Evolutionary conservation across 2,113 vertebrate genomes (phyloP).

Genomic region (Barnardius zonarius): DNA sequence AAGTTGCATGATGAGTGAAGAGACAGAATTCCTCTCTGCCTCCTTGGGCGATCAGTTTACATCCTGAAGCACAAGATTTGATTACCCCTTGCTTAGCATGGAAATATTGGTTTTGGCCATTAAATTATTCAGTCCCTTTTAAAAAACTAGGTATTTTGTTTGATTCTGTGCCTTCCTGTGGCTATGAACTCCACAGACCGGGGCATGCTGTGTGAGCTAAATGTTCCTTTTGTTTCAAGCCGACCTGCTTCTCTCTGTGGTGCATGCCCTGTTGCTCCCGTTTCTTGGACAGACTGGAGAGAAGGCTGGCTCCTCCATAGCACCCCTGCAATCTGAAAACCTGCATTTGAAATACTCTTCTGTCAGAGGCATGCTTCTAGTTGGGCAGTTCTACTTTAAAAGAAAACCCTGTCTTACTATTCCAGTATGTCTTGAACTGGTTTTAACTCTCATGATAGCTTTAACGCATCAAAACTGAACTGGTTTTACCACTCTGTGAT

Average conservation of each 20-base stretch:
- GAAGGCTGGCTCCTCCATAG: background rate
- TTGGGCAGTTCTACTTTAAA: background rate
- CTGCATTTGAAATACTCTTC: background rate
- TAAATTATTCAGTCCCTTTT: background rate
- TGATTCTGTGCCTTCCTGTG: constrained; percentile 22
- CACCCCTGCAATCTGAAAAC: background rate
- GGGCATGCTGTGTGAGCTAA: constrained; percentile 41
- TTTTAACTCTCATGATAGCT: background rate
- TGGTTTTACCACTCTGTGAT: background rate
- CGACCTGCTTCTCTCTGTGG: background rate
- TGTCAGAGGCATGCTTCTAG: background rate
- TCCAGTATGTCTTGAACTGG: background rate
- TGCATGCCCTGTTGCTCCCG: background rate
- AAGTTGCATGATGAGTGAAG: background rate
- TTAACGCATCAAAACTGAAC: background rate
- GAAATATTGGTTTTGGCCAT: constrained; percentile 52
- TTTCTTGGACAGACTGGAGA: background rate
- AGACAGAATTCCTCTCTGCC: constrained; percentile 17
- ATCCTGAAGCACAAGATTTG: constrained; percentile 40
- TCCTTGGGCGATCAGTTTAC: constrained; percentile 11
- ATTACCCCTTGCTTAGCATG: background rate
- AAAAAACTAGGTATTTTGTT: background rate
- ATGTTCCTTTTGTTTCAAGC: constrained; percentile 44
- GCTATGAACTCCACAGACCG: background rate
- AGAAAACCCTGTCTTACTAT: background rate